Evolutionary conservation across 2,797 vertebrate genomes (phyloP).

Genomic region (Myripristis jacobus): DNA sequence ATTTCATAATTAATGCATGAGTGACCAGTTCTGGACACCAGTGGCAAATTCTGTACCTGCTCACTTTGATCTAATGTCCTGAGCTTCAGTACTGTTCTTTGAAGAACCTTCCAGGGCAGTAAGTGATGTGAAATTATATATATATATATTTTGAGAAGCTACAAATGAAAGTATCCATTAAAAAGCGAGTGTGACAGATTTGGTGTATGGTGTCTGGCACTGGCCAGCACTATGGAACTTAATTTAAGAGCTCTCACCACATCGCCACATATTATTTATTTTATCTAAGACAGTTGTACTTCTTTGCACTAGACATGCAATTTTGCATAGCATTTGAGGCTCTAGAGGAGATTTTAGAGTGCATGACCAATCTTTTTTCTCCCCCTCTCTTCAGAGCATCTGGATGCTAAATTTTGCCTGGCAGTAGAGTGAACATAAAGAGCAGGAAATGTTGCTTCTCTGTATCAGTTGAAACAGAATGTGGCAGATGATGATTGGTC

Average conservation of each 20-base stretch:
- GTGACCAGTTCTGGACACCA: no score
- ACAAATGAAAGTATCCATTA: no score
- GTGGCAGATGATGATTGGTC: not conserved
- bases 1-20: not conserved
- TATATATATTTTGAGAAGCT: no score
- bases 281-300: not conserved
- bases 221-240: no score
- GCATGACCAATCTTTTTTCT: not conserved
- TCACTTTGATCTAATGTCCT: no score
- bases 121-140: no score
- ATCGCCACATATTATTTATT: not conserved
- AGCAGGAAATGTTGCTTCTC: not conserved
- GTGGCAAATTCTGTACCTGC: no score
- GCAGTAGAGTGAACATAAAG: not conserved
- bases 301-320: constrained; percentile 10
- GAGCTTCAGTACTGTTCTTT: no score
- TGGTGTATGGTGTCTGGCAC: no score
- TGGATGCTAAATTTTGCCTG: not conserved
- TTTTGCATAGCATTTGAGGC: not conserved
- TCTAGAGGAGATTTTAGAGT: not conserved
- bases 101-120: no score
- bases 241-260: no score
- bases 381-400: not conserved
- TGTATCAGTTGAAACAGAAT: constrained; percentile 7
- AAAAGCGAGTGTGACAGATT: no score